phyloP scores from a whole-genome alignment of 2,113 vertebrate genomes.

The Holacanthus passer region DNA sequence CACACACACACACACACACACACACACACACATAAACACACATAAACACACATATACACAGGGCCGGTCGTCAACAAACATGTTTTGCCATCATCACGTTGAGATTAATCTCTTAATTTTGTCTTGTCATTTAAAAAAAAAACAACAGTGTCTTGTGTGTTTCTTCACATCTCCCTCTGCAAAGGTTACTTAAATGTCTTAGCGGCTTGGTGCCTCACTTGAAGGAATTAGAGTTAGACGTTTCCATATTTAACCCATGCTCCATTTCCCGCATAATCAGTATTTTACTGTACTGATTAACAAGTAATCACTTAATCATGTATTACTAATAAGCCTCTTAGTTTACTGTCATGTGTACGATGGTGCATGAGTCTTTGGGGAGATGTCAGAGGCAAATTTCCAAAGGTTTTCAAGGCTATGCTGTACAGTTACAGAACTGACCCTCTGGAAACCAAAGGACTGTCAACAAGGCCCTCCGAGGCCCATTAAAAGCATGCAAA shows the following conservation, averaged over 20 bases:
- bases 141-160: slow-evolving; percentile 36
- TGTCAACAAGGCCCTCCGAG: slow-evolving; percentile 76
- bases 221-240: slow-evolving; percentile 72
- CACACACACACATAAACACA: slow-evolving; percentile 14
- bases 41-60: slow-evolving; percentile 16
- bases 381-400: slow-evolving; percentile 73
- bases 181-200: slow-evolving; percentile 56
- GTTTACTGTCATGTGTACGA: slow-evolving; percentile 73
- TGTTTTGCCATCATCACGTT: slow-evolving; percentile 69
- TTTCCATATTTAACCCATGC: slow-evolving; percentile 74
- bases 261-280: slow-evolving; percentile 74
- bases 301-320: slow-evolving; percentile 81
- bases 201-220: slow-evolving; percentile 51
- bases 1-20: slow-evolving; percentile 59
- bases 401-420: slow-evolving; percentile 67
- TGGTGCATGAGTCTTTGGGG: slow-evolving; percentile 60
- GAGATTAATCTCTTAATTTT: slow-evolving; percentile 77
- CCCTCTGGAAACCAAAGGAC: slow-evolving; percentile 76
- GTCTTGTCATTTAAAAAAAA: slow-evolving; percentile 34
- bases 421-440: slow-evolving; percentile 70
- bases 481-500: slow-evolving; percentile 86
- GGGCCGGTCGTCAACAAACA: slow-evolving; percentile 63
- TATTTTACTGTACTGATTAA: slow-evolving; percentile 78
- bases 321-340: slow-evolving; percentile 83
- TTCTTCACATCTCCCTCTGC: slow-evolving; percentile 23